Conservation (phyloP, 2,113 vertebrate species). For the Elgaria multicarinata region DNA sequence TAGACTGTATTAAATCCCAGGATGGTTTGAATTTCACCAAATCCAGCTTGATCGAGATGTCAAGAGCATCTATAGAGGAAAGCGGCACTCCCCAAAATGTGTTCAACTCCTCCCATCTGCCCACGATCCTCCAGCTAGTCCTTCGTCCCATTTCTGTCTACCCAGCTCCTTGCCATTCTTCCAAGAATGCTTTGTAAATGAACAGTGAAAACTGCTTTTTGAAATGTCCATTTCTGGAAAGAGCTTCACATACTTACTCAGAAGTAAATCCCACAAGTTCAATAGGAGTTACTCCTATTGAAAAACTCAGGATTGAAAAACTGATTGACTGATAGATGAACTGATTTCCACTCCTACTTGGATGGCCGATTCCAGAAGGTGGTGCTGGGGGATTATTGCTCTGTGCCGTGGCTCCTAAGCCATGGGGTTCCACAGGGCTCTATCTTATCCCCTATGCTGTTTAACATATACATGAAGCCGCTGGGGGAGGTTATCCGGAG, state of each 20-base stretch:
- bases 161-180: not conserved
- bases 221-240: not conserved
- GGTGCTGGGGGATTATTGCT: too few relatives aligned
- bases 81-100: not conserved
- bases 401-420: too few relatives aligned
- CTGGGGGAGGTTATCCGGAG: too few relatives aligned
- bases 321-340: too few relatives aligned
- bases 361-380: too few relatives aligned
- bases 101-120: not conserved
- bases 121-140: not conserved
- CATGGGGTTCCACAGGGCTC: too few relatives aligned
- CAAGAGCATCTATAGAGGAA: not conserved
- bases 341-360: too few relatives aligned
- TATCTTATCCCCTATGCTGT: too few relatives aligned
- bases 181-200: not conserved
- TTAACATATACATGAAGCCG: too few relatives aligned
- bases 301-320: too few relatives aligned
- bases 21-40: not conserved
- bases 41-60: not conserved
- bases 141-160: too few relatives aligned
- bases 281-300: too few relatives aligned
- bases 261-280: not conserved
- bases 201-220: not conserved
- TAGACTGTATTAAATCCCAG: not conserved
- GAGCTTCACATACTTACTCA: not conserved